Percentiles rank a stretch among this genome's conserved stretches.
Evolutionary conservation across 2,888 invertebrate species (phyloP).

Genomic region (Drosophila neonasuta): DNA sequence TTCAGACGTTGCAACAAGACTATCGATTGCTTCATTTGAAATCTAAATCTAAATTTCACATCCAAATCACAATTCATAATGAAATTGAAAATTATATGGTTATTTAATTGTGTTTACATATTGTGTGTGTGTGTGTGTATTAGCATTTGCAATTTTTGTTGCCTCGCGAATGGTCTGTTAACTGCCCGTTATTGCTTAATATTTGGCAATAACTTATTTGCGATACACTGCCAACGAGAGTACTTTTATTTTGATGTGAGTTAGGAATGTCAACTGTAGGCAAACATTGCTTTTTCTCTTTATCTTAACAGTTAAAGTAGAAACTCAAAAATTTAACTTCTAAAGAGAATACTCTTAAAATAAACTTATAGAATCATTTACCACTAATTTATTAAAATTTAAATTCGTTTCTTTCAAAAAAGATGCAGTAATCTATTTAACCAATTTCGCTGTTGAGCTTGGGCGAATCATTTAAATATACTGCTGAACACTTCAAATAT

Average conservation of each 20-base stretch:
- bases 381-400: too few relatives aligned
- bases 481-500: too few relatives aligned
- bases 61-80: constrained; percentile 29
- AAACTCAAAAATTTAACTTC: too few relatives aligned
- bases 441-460: too few relatives aligned
- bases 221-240: neutral
- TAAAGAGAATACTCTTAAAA: too few relatives aligned
- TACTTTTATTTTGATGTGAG: neutral
- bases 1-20: constrained; percentile 41
- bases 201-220: constrained; percentile 34
- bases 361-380: too few relatives aligned
- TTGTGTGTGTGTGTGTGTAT: neutral
- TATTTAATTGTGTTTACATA: constrained; percentile 26
- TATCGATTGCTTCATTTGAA: constrained; percentile 56
- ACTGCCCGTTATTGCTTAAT: constrained; percentile 33
- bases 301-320: too few relatives aligned
- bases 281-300: too few relatives aligned
- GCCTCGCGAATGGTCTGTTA: constrained; percentile 3
- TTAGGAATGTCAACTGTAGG: too few relatives aligned
- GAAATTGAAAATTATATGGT: constrained; percentile 33
- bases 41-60: constrained; percentile 21
- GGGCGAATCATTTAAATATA: too few relatives aligned
- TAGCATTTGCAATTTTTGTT: constrained; percentile 10
- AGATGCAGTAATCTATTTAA: neutral
- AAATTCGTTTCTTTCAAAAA: too few relatives aligned